Conservation (phyloP, 2,888 invertebrate genomes). For the Thecophora atra region DNA sequence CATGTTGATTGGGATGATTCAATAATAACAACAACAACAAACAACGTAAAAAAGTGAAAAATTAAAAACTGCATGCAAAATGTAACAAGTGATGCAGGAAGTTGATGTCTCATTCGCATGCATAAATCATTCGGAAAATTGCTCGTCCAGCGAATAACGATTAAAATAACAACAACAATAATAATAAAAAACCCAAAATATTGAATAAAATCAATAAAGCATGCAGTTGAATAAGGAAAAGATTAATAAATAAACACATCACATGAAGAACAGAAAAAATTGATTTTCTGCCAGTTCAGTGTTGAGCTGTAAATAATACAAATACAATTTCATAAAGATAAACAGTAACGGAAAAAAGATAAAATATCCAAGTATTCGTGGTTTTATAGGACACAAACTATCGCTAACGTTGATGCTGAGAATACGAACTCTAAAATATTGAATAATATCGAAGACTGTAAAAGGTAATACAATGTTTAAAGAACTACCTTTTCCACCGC, state of each 20-base stretch:
- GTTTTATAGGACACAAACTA: background rate
- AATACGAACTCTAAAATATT: conserved; percentile 31
- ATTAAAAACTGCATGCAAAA: conserved; percentile 25
- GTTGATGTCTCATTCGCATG: conserved; percentile 61
- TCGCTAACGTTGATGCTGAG: too few species aligned
- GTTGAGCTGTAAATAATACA: background rate
- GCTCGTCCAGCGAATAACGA: conserved; percentile 44
- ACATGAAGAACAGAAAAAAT: background rate
- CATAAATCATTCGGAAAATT: conserved; percentile 63
- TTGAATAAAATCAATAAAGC: conserved; percentile 30
- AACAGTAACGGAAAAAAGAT: background rate
- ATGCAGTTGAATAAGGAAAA: too few species aligned
- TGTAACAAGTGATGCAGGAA: conserved; percentile 54
- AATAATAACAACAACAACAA: conserved; percentile 18
- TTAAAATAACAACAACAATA: conserved; percentile 38
- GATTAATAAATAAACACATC: background rate
- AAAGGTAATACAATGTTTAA: conserved; percentile 26
- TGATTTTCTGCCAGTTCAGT: background rate
- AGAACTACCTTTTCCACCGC: conserved; percentile 7
- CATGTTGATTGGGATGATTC: conserved; percentile 9
- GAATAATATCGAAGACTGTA: conserved; percentile 27
- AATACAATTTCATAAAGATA: conserved; percentile 11
- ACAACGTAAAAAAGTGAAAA: conserved; percentile 5
- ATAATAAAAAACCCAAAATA: conserved; percentile 9
- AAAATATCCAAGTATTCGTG: background rate